Evolutionary conservation across 2,888 invertebrate genomes (phyloP), one percentile per base, ranked within the genome.

Genomic region (Bhutanitis thaidina): DNA sequence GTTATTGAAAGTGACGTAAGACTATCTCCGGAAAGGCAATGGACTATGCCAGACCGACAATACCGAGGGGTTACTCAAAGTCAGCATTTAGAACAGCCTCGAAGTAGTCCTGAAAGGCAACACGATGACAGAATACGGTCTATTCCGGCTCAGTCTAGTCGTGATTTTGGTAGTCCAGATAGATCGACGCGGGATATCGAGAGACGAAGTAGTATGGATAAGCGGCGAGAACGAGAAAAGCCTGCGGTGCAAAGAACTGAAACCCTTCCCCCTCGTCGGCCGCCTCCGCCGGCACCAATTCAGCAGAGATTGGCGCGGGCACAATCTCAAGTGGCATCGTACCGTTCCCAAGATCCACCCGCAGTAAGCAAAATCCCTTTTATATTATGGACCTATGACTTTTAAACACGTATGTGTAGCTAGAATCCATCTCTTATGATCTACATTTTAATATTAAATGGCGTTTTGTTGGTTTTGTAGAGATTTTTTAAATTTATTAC

Each of bases 261-360:
- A 54, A 65, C 67, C 45, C 39, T 64, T 50, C 71, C 75, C 25
- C 73, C 77, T 49, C 72, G 72, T 43, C 65, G 75, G 7, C 76
- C 71, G 49, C 76, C 74, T 35, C 76, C 74, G 32, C 74, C 73
- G 44, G 59, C 68, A 44, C 61, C 65, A 15, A 54, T 66, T 60
- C 62, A 71, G 45, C 71, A 65, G 60, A 69, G 81, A 0, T 77
- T 85, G 2, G 58, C 77, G 49, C 77, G 86, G 13, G 77, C 86
- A 38, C 76, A 70, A 60, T 77, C 86, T 20, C 79, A 78, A 52
- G 78, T 66, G 36, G 69, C 77, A 34, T 77, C 80, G 9, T 55
- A 71, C 9, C 65, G 77, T 1, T 66, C 75, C 0, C 69, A 61
- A 32, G 83, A 81, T 49, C 82, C 81, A 8, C 85, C 86, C 0